A percentile compares a stretch with the other conserved stretches of the same genome.
Evolutionary conservation across 2,888 invertebrate species (phyloP).

Genomic region (Tetranychus piercei): DNA sequence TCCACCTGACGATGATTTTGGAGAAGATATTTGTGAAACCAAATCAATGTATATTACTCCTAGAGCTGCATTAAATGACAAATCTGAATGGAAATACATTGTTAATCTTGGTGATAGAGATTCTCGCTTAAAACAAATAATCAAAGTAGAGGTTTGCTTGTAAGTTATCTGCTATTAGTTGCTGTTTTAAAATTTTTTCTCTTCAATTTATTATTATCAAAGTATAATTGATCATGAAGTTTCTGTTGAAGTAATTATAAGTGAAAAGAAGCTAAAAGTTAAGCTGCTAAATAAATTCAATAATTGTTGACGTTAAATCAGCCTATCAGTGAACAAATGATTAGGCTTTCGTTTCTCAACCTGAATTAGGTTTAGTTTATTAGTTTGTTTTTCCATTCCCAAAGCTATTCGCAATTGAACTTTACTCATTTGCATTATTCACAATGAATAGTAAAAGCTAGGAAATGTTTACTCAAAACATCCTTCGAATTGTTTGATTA

Average conservation of each 20-base stretch:
- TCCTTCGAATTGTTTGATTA: not conserved
- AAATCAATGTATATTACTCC: constrained; percentile 23
- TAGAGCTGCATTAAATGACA: constrained; percentile 26
- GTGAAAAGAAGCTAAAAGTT: too few relatives aligned
- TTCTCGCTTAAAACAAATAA: constrained; percentile 25
- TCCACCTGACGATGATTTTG: not conserved
- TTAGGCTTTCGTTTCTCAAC: too few relatives aligned
- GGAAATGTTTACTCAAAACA: not conserved
- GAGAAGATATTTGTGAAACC: constrained; percentile 21
- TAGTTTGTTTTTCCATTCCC: too few relatives aligned
- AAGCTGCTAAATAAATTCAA: too few relatives aligned
- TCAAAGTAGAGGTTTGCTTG: constrained; percentile 27
- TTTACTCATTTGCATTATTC: not conserved
- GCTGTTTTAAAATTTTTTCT: not conserved
- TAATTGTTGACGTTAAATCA: too few relatives aligned
- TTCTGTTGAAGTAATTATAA: not conserved
- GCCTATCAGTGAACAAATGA: too few relatives aligned
- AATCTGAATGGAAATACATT: constrained; percentile 27
- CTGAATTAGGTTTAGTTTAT: too few relatives aligned
- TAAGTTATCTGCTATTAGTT: constrained; percentile 19
- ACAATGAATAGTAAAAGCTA: not conserved
- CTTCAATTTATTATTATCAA: not conserved
- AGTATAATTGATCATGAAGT: not conserved
- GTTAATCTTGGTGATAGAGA: constrained; percentile 27
- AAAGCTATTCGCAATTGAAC: too few relatives aligned